Conservation (phyloP, 1,140 invertebrate genomes). For the Cephus cinctus region DNA sequence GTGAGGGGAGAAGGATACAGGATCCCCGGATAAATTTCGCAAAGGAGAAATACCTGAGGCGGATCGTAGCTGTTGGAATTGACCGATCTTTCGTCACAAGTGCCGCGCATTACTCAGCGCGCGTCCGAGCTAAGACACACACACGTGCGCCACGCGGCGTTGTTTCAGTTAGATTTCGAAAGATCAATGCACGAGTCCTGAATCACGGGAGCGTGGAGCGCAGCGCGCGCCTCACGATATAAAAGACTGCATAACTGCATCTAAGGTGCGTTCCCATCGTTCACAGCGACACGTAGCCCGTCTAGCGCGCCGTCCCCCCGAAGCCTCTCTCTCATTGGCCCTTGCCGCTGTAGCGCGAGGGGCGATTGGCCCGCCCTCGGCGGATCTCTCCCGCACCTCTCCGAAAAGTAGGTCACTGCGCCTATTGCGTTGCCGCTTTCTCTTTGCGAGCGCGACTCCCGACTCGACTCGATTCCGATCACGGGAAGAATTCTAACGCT, state of each 20-base stretch:
- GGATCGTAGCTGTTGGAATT: too few species aligned
- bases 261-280: conserved; percentile 32
- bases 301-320: conserved; percentile 3
- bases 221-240: background rate
- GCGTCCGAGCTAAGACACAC: too few species aligned
- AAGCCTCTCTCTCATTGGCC: background rate
- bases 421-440: conserved; percentile 40
- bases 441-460: conserved; percentile 34
- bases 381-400: too few species aligned
- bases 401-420: conserved; percentile 13
- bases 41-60: too few species aligned
- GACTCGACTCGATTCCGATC: conserved; percentile 24
- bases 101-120: too few species aligned
- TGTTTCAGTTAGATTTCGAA: conserved; percentile 11
- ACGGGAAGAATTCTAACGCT: conserved; percentile 40
- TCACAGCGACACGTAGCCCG: too few species aligned
- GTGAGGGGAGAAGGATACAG: too few species aligned
- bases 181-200: conserved; percentile 15
- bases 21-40: too few species aligned
- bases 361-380: conserved; percentile 1
- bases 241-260: conserved; percentile 28
- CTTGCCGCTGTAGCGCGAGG: conserved; percentile 1
- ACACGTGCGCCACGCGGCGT: conserved; percentile 8
- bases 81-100: too few species aligned
- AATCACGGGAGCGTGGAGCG: background rate